Evolutionary conservation across 2,797 vertebrate species (phyloP).

Genomic region (Pseudochirops cupreus): DNA sequence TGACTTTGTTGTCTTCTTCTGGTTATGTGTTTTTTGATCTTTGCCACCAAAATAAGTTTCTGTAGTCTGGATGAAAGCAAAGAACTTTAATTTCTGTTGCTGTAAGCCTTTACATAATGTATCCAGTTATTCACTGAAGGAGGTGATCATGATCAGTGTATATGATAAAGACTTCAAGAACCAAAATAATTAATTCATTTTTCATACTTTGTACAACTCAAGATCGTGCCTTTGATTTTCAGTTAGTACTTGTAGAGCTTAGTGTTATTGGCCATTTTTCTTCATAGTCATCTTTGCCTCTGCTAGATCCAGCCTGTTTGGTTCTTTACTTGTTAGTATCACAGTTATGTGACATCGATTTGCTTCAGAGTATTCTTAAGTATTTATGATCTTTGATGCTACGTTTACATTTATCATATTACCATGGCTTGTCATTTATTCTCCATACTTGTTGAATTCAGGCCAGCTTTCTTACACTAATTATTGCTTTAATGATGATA

Average conservation of each 20-base stretch:
- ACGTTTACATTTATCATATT: neutral
- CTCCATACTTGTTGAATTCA: neutral
- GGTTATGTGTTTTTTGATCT: no score
- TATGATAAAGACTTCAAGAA: neutral
- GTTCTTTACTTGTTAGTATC: neutral
- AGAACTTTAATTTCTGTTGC: neutral
- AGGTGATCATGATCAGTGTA: neutral
- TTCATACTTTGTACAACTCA: neutral
- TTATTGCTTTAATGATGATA: neutral
- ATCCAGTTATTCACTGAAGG: neutral
- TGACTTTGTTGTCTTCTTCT: no score
- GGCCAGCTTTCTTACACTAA: neutral
- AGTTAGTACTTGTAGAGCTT: neutral
- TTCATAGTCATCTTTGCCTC: neutral
- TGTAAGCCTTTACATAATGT: neutral
- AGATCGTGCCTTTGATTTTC: neutral
- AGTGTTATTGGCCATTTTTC: neutral
- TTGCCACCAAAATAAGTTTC: no score
- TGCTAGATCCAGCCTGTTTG: neutral
- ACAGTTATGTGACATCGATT: neutral
- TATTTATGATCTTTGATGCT: neutral
- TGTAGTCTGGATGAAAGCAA: neutral
- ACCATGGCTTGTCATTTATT: neutral
- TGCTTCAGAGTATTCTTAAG: neutral
- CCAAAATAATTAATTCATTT: neutral